Evolutionary conservation across 37 sponge, comb jelly and placozoan genomes (phyloP), one percentile per base, ranked within the genome.

Genomic region (Diacarnus erythraeanus): DNA sequence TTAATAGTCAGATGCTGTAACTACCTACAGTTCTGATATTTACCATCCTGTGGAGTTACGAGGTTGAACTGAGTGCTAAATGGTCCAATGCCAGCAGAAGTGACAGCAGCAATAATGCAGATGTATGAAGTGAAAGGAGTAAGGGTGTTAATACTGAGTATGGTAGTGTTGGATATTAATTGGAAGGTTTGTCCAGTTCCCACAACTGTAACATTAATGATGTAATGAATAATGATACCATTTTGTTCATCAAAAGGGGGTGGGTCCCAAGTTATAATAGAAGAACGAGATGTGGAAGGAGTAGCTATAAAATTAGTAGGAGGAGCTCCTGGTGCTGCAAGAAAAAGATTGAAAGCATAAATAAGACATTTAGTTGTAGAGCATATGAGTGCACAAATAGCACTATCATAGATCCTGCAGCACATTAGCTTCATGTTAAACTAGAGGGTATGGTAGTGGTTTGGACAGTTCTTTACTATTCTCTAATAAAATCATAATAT

Each of bases 181-280:
- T 72, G 47, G 73, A 72, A 72, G 54, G 51, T 72, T 4, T 21
- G 30, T 25, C 73, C 73, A 42, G 51, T 72, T 20, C 23, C 57
- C 6, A 59, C 65, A 54, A 40, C 58, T 38, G 43, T 73, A 26
- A 82, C 66, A 40, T 54, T 43, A 1, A 82, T 26, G 56, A 42
- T 41, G 54, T 82, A 82, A 0, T 8, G 25, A 41, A 43, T 74
- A 37, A 82, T 82, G 64, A 73, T 23, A 29, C 80, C 80, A 80
- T 80, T 80, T 69, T 51, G 56, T 51, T 80, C 71, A 51, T 42
- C 59, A 2, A 47, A 37, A 22, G 72, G 83, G 43, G 83, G 75
- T 36, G 83, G 64, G 17, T 15, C 33, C 75, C 75, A 74, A 0
- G 54, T 29, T 18, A 69, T 18, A 39, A 21, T 31, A 8, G 69